A percentile compares a stretch with the other conserved stretches of the same genome.
Evolutionary conservation across 2,113 vertebrate genomes (phyloP).

Genomic region (Ariopsis seemanni): DNA sequence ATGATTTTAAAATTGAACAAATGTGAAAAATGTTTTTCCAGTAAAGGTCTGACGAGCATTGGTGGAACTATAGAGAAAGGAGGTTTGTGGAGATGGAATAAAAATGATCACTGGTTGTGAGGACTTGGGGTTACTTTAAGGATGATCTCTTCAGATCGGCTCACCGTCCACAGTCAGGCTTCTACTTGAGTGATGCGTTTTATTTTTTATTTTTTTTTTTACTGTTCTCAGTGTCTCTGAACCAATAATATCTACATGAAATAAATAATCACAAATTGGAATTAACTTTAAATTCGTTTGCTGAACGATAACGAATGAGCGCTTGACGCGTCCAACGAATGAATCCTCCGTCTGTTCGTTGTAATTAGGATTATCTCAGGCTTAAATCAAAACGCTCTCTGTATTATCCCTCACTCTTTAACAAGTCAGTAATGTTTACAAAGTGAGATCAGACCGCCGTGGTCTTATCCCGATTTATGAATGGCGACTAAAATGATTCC

Average conservation of each 20-base stretch:
- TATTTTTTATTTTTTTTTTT: too few species aligned
- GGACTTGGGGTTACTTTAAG: not conserved
- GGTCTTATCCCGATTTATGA: not conserved
- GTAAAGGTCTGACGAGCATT: not conserved
- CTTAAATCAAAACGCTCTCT: not conserved
- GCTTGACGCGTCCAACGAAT: not conserved
- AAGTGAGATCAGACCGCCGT: slow-evolving; percentile 6
- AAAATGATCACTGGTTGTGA: not conserved
- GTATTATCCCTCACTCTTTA: not conserved
- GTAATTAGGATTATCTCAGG: not conserved
- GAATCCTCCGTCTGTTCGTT: not conserved
- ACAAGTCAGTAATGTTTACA: slow-evolving; percentile 18
- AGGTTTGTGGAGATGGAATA: not conserved
- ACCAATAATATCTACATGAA: not conserved
- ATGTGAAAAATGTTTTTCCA: not conserved
- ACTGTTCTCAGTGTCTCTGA: too few species aligned
- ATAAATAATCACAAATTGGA: not conserved
- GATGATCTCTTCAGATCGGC: not conserved
- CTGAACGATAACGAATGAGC: not conserved
- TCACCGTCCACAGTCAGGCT: not conserved
- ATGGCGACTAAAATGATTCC: slow-evolving; percentile 4
- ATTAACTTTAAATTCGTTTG: not conserved
- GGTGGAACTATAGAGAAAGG: not conserved
- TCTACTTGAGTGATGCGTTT: too few species aligned
- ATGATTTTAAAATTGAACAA: not conserved